Evolutionary conservation across 2,113 vertebrate species (phyloP).

Genomic region (Pseudopodoces humilis): DNA sequence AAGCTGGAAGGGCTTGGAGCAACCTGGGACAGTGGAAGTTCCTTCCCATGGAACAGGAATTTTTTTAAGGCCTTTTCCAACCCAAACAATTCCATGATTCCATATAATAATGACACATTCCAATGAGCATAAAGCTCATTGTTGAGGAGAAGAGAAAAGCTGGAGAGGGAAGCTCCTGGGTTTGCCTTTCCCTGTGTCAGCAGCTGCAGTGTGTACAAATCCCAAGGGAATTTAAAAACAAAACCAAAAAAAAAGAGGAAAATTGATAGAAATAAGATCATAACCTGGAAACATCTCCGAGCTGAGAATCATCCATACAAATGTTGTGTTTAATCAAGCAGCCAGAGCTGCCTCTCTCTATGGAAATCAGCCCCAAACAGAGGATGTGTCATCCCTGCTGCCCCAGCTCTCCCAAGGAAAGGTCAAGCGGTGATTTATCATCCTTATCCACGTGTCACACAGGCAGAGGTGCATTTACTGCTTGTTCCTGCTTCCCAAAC

Average conservation of each 20-base stretch:
- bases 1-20: background rate
- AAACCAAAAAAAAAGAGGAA: background rate
- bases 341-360: background rate
- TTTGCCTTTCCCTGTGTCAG: background rate
- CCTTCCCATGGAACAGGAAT: background rate
- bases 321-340: background rate
- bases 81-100: background rate
- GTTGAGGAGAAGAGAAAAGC: background rate
- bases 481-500: background rate
- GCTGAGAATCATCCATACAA: background rate
- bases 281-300: background rate
- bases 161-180: background rate
- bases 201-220: background rate
- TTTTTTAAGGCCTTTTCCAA: background rate
- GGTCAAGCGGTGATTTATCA: conserved; percentile 14
- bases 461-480: background rate
- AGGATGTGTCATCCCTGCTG: background rate
- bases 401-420: conserved; percentile 9
- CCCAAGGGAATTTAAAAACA: background rate
- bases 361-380: background rate
- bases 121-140: rapidly evolving
- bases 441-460: conserved; percentile 27
- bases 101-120: background rate
- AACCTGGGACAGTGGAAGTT: background rate
- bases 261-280: background rate